Conservation (phyloP, 2,888 invertebrate species). For the Euplagia quadripunctaria region DNA sequence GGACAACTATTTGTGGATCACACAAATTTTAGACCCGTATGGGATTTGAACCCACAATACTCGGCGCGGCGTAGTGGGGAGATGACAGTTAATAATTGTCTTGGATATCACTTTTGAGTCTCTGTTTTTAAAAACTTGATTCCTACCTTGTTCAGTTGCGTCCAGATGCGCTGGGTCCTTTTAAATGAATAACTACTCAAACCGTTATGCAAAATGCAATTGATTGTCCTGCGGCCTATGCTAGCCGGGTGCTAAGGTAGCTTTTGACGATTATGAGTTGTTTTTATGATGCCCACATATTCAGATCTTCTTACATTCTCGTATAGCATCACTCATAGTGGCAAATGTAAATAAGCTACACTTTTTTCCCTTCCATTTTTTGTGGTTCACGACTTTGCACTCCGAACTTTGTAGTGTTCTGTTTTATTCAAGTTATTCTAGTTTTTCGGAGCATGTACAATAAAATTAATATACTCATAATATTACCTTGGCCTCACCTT, state of each 20-base stretch:
- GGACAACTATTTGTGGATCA: too few relatives aligned
- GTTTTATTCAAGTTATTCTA: conserved; percentile 9
- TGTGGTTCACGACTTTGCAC: neutral
- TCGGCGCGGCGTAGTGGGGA: too few relatives aligned
- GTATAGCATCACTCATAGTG: neutral
- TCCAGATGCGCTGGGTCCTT: too few relatives aligned
- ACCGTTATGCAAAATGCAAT: too few relatives aligned
- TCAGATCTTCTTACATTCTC: neutral
- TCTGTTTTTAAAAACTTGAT: neutral
- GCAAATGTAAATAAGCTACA: neutral
- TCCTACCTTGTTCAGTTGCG: neutral
- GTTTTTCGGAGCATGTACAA: conserved; percentile 1
- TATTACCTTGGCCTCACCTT: conserved; percentile 3
- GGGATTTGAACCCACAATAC: too few relatives aligned
- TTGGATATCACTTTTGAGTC: neutral
- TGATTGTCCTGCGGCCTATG: too few relatives aligned
- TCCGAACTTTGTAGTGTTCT: conserved; percentile 5
- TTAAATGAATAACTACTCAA: neutral
- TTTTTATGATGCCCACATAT: neutral
- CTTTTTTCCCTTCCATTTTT: neutral
- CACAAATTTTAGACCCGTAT: too few relatives aligned
- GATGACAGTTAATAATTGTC: too few relatives aligned
- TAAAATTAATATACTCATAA: neutral
- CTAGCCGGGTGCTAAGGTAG: too few relatives aligned
- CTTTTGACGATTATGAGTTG: too few relatives aligned